Evolutionary conservation across 1,140 invertebrate species (phyloP).

Genomic region (Achatina immaculata): DNA sequence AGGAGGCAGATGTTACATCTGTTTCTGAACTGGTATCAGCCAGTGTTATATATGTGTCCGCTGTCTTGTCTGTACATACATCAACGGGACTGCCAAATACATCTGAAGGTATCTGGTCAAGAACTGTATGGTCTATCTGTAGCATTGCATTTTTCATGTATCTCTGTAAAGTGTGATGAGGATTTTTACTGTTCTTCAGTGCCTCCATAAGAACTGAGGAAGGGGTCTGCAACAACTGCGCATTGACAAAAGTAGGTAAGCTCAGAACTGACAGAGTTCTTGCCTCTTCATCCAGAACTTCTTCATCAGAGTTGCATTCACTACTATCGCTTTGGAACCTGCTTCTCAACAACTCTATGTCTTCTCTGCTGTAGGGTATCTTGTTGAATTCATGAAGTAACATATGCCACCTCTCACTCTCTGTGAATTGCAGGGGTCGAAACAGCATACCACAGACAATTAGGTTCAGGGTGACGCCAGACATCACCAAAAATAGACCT

Average conservation of each 20-base stretch:
- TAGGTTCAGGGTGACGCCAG: constrained; percentile 83
- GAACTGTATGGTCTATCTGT: not conserved
- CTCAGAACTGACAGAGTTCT: constrained; percentile 55
- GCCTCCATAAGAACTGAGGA: constrained; percentile 49
- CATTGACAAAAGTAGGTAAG: constrained; percentile 57
- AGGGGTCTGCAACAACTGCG: constrained; percentile 43
- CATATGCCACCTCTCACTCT: constrained; percentile 51
- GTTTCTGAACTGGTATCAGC: no score
- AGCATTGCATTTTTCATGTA: constrained; percentile 35
- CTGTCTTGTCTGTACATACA: not conserved
- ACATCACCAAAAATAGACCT: constrained; percentile 83
- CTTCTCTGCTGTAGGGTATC: constrained; percentile 44
- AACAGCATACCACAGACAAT: constrained; percentile 84
- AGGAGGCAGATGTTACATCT: not conserved
- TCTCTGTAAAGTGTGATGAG: constrained; percentile 38
- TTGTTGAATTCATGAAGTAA: constrained; percentile 58
- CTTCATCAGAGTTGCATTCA: constrained; percentile 26
- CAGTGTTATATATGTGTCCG: no score
- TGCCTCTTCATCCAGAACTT: constrained; percentile 42
- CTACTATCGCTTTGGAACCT: constrained; percentile 38
- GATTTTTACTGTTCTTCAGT: constrained; percentile 47
- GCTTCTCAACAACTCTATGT: constrained; percentile 30
- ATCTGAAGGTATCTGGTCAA: not conserved
- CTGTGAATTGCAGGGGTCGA: constrained; percentile 77
- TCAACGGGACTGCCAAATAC: not conserved